These are phyloP conservation scores for Galaxias olidus DNA, from an alignment of 2,797 vertebrate species.

Conservation along the genomic window DNA sequence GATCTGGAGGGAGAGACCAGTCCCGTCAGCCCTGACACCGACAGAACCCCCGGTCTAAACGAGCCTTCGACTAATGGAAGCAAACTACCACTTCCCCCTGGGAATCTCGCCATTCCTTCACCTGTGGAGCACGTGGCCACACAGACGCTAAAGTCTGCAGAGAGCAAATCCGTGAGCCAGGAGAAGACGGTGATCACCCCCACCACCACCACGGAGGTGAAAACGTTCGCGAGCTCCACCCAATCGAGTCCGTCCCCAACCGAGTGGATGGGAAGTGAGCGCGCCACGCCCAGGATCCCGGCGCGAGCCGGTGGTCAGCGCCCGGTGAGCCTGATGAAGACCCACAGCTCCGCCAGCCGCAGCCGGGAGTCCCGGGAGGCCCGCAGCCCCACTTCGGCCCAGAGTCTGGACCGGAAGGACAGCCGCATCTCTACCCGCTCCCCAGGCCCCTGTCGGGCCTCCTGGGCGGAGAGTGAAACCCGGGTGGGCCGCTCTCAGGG, in stretches of 20 bases:
- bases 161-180: conserved; percentile 31
- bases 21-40: no score
- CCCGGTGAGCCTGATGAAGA: conserved; percentile 71
- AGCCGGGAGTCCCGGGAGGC: conserved; percentile 68
- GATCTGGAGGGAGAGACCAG: conserved; percentile 48
- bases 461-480: conserved; percentile 87
- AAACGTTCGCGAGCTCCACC: conserved; percentile 45
- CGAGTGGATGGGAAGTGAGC: conserved; percentile 48
- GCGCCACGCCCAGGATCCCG: conserved; percentile 59
- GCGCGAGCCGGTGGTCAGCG: conserved; percentile 65
- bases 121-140: conserved; percentile 34
- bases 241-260: conserved; percentile 26
- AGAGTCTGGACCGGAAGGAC: conserved; percentile 79
- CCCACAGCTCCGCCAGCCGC: conserved; percentile 64
- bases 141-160: conserved; percentile 48
- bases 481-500: conserved; percentile 17
- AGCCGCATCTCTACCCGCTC: conserved; percentile 64
- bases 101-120: conserved; percentile 55
- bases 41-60: conserved; percentile 45
- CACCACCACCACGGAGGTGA: conserved; percentile 38
- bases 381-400: conserved; percentile 73
- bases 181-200: conserved; percentile 24
- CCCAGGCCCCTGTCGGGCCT: conserved; percentile 82
- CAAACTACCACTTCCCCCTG: conserved; percentile 47
- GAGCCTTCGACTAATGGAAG: conserved; percentile 33